Base-by-base conservation (phyloP, 2,888 invertebrate genomes). In the Zhuqinia jingwanae region DNA sequence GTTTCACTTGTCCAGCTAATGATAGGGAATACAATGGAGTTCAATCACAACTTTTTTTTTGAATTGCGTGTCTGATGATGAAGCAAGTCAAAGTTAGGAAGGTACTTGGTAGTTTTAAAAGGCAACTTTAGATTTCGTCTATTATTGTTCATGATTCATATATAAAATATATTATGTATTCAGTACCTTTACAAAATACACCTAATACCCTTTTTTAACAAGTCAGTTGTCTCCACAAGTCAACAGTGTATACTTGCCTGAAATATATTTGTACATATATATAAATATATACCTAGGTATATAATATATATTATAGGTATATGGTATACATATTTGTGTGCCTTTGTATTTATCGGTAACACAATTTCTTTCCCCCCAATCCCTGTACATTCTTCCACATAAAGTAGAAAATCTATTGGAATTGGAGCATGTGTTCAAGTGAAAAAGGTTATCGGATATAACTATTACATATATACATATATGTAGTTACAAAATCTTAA, bases 11-110 rank as follows among this genome's bases (percentile, higher is more conserved):
- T 85, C 85, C 79, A 85, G 79, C 78, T 84, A 84, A 79, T 85
- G 79, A 79, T 79, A 85, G 79, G 70, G 85, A 63, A 30, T 68
- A 73, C 70, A 85, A 79, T 79, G 60, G 58, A 79, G 56, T 73
- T 85, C 78, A 85, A 85, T 85, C 85, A 85, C 84, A 85, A 85
- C 50, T 79, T 84, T 82, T 79, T 84, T 82, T 70, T 84, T 75
- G 47, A 25, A 42, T 81, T 81, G 83, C 83, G 83, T 83, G 83
- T 60, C 45, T 79, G 68, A 63, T 42, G 47, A 63, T 79, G 68
- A 63, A 58, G 47, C 75, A 45, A 30, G 63, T 47, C 8, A 50
- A 22, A 20, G 53, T 11, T n/a, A 10, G 20, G 50, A 10, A 76
- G 50, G 13, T 30, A 20, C 36, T 36, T 56, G 13, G 42, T 56